Conservation (phyloP, 2,888 invertebrate species). For the Ametastegia equiseti region DNA sequence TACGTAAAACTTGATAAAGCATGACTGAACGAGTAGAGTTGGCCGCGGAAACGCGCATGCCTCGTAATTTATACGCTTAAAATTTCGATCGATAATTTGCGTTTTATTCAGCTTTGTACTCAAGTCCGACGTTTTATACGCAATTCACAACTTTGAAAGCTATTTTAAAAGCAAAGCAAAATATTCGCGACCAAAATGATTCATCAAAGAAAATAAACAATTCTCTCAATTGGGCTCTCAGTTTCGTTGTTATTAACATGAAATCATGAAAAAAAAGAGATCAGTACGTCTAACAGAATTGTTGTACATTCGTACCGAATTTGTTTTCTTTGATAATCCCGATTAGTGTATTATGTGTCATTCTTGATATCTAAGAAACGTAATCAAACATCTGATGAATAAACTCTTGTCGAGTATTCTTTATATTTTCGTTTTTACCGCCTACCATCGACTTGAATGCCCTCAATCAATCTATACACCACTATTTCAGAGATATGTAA, state of each 20-base stretch:
- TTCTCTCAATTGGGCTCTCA: not conserved
- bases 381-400: no score
- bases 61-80: conserved; percentile 15
- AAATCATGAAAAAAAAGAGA: no score
- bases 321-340: no score
- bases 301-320: no score
- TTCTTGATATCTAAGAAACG: no score
- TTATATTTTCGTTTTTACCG: not conserved
- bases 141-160: not conserved
- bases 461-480: not conserved
- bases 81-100: conserved; percentile 39
- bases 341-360: no score
- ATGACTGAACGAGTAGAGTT: conserved; percentile 57
- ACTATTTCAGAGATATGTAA: not conserved
- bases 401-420: no score
- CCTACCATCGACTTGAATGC: not conserved
- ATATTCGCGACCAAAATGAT: not conserved
- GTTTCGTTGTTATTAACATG: no score
- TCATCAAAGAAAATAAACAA: not conserved
- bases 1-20: conserved; percentile 62
- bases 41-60: conserved; percentile 54
- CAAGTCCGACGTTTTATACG: not conserved
- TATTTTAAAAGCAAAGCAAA: not conserved
- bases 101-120: conserved; percentile 15
- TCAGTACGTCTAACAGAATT: no score